Evolutionary conservation across 30 jellyfish, hydroid and myxozoan species (phyloP).

Genomic region (Hydra vulgaris): DNA sequence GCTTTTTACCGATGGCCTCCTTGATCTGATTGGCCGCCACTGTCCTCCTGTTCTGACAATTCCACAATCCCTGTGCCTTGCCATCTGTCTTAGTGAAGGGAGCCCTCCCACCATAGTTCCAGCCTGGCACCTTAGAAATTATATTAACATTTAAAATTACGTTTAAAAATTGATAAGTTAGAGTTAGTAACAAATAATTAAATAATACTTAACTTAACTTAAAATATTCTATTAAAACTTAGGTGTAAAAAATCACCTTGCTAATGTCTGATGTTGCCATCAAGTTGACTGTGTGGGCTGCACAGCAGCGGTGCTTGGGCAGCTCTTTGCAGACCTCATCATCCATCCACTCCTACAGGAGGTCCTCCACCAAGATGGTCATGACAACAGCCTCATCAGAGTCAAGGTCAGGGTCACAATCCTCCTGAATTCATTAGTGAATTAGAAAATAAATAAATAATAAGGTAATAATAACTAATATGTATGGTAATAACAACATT

Average conservation of each 20-base stretch:
- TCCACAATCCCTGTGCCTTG: neutral
- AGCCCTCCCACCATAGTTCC: neutral
- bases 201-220: neutral
- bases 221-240: neutral
- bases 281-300: constrained; percentile 19
- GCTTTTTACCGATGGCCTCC: neutral
- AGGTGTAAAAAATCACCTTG: neutral
- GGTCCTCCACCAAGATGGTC: neutral
- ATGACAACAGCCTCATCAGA: constrained; percentile 3
- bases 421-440: neutral
- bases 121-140: neutral
- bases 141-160: neutral
- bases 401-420: neutral
- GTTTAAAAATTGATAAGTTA: neutral
- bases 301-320: constrained; percentile 16
- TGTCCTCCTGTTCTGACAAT: neutral
- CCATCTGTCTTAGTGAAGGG: neutral
- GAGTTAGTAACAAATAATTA: neutral
- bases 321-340: neutral
- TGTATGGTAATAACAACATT: neutral
- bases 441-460: neutral
- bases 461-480: neutral
- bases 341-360: neutral
- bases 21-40: neutral
- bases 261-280: constrained; percentile 13